Base-by-base conservation (phyloP, 2,888 invertebrate species). In the Cataglyphis livida region DNA sequence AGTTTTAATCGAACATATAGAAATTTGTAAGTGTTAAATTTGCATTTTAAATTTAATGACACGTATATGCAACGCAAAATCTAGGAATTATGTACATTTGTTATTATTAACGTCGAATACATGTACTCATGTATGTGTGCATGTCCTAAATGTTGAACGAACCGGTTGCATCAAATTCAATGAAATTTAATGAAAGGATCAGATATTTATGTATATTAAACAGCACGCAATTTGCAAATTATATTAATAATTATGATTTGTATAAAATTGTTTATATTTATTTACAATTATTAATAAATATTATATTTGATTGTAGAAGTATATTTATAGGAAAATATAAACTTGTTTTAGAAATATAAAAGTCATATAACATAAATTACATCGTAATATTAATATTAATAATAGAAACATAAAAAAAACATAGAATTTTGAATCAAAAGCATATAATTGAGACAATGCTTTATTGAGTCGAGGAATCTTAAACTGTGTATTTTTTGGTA, bases 101-200 rank as follows among this genome's bases (percentile, higher is more conserved):
- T 71, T 38, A 73, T 41, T 25, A 10, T 25, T 41, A 12, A 73
- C 10, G 59, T 28, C 41, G 28, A 44, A 61, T 41, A 12, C 41
- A 41, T 3, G 15, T 74, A 12, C 7, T 25, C 41, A 28, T 59
- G n/a, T 4, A 32, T 74, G 2, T 73, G n/a, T 15, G 32, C 32
- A 61, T 74, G 62, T 35, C 48, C 62, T 74, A 74, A 21, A 62
- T 62, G 10, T 32, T 35, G 62, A 21, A 21, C 32, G 21, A 74
- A 62, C 62, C 61, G 3, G 44, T 10, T 61, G 73, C 44, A 73
- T 62, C 32, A 21, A 48, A 28, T 21, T 44, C 38, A 21, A 59
- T 15, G 44, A 61, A 48, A 35, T 62, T 62, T 10, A 35, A 62
- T 15, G 1, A 7, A 7, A 6, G 15, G 32, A 21, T n/a, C 21